phyloP scores from a whole-genome alignment of 2,888 invertebrate species.

The Lampropteryx suffumata region DNA sequence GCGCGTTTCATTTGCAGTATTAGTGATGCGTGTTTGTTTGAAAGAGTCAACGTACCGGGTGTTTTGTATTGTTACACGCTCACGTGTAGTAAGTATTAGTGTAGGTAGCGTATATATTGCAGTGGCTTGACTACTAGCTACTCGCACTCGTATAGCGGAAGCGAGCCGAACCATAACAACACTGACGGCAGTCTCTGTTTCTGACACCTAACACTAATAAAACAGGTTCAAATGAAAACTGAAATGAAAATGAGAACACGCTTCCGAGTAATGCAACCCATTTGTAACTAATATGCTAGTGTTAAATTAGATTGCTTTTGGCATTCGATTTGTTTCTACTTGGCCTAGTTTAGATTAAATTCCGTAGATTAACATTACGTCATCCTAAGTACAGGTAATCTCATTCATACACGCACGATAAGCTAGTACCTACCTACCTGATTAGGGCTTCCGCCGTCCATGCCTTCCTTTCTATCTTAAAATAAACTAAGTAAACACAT shows the following conservation, averaged over 20 bases:
- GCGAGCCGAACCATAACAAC: slow-evolving; percentile 72
- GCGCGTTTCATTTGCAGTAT: slow-evolving; percentile 31
- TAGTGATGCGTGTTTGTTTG: slow-evolving; percentile 63
- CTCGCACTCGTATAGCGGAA: slow-evolving; percentile 54
- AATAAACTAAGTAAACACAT: too few species aligned
- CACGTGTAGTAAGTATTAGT: slow-evolving; percentile 24
- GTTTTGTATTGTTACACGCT: slow-evolving; percentile 48
- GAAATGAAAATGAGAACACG: slow-evolving; percentile 63
- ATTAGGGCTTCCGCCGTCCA: slow-evolving; percentile 3
- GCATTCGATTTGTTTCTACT: slow-evolving; percentile 2
- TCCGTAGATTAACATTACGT: slow-evolving; percentile 8
- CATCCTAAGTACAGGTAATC: slow-evolving; percentile 28
- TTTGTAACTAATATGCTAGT: slow-evolving; percentile 24
- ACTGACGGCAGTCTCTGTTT: slow-evolving; percentile 64
- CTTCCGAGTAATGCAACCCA: slow-evolving; percentile 44
- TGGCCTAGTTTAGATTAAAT: slow-evolving; percentile 2
- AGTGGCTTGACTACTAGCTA: slow-evolving; percentile 14
- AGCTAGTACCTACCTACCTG: not conserved
- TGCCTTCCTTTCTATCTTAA: too few species aligned
- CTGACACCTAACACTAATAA: slow-evolving; percentile 71
- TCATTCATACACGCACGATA: slow-evolving; percentile 14
- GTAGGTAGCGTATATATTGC: slow-evolving; percentile 13
- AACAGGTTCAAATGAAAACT: slow-evolving; percentile 67
- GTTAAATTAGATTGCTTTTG: slow-evolving; percentile 24
- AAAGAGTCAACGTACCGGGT: slow-evolving; percentile 56